Evolutionary conservation across 2,113 vertebrate genomes (phyloP).

Genomic region (Microcebus tavaratra): DNA sequence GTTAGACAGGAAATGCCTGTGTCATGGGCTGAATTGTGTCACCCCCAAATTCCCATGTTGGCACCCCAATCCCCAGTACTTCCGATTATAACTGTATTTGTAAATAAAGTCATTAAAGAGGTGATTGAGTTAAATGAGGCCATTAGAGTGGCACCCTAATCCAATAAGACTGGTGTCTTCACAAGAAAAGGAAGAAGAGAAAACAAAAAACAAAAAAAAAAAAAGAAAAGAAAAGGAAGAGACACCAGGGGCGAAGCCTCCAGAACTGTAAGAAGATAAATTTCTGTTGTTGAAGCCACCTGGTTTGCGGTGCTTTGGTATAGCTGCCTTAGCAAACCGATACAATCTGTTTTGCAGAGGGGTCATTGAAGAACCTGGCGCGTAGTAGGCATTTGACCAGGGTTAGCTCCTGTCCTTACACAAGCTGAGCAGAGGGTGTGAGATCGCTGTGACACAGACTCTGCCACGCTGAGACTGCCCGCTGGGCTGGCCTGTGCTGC

Average conservation of each 20-base stretch:
- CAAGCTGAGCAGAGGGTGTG: fast-evolving
- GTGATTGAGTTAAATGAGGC: background rate
- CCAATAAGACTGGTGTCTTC: background rate
- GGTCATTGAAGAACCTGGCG: background rate
- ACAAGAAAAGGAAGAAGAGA: background rate
- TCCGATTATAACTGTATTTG: background rate
- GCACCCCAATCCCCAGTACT: background rate
- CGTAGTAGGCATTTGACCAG: background rate
- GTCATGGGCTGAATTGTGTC: background rate
- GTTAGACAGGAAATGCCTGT: background rate
- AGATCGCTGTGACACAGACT: background rate
- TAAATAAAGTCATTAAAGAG: background rate
- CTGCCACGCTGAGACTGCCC: background rate
- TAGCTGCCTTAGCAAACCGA: background rate
- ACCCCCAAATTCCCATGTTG: background rate
- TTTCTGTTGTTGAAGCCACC: background rate
- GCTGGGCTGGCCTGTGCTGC: background rate
- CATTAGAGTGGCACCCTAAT: background rate
- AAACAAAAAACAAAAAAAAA: too few species aligned
- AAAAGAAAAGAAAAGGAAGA: background rate
- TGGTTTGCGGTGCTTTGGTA: background rate
- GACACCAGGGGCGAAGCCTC: background rate
- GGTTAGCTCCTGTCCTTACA: background rate
- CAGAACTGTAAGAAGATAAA: background rate
- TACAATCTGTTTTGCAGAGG: background rate